Percentiles rank a stretch among this genome's conserved stretches.
These are phyloP conservation scores for Polietes domitor DNA, from an alignment of 2,888 invertebrate species.

Conservation along the genomic window DNA sequence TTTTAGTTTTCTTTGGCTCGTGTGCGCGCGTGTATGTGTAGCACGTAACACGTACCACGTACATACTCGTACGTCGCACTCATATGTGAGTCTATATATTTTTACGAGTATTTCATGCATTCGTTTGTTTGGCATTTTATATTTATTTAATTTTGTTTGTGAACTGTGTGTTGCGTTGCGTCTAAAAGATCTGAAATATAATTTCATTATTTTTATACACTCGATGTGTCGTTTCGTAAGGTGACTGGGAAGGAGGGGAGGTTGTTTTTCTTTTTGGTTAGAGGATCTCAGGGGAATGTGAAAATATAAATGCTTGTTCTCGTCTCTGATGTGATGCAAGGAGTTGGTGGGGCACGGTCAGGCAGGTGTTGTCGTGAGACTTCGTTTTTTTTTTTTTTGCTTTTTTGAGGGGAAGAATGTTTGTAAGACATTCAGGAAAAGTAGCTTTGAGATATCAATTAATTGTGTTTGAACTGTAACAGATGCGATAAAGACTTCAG, in stretches of 20 bases:
- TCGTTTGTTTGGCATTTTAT: background rate
- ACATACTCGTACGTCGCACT: background rate
- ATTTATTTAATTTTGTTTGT: slow-evolving; percentile 14
- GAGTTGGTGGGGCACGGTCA: background rate
- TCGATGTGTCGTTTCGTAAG: background rate
- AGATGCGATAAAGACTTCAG: background rate
- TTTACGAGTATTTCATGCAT: slow-evolving; percentile 8
- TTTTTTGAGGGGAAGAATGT: background rate
- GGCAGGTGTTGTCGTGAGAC: background rate
- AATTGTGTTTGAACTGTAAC: background rate
- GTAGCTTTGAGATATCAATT: background rate
- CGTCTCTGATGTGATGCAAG: background rate
- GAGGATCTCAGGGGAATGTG: no score
- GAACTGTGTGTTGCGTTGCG: background rate
- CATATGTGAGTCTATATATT: background rate
- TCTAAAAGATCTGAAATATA: background rate
- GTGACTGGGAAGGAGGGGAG: no score
- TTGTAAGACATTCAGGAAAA: background rate
- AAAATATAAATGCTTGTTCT: background rate
- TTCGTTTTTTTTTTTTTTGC: background rate
- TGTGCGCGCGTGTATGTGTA: background rate
- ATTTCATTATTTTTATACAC: slow-evolving; percentile 13
- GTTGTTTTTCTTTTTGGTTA: no score
- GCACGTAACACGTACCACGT: background rate
- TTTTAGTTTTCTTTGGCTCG: slow-evolving; percentile 8